A percentile compares a stretch with the other conserved stretches of the same genome.
Conservation (phyloP, 2,797 vertebrate genomes). For the Amphiprion clarkii region DNA sequence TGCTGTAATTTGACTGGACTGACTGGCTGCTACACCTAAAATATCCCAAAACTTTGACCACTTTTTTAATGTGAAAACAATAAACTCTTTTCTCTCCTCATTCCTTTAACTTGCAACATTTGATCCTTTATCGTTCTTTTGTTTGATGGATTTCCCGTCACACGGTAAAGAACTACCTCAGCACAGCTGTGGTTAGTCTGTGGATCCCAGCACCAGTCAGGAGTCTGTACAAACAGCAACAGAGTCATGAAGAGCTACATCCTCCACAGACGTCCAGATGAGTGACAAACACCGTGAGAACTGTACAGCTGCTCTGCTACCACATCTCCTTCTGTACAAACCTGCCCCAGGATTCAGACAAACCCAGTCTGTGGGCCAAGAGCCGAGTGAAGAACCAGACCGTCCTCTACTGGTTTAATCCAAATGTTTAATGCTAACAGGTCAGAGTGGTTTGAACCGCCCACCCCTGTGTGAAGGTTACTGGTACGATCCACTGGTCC, state of each 20-base stretch:
- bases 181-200: constrained; percentile 4
- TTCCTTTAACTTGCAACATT: not conserved
- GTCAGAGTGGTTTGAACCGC: not conserved
- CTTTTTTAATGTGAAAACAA: constrained; percentile 8
- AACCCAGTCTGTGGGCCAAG: not conserved
- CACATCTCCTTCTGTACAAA: constrained; percentile 39
- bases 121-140: too few species aligned
- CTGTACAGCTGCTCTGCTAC: constrained; percentile 65
- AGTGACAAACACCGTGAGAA: constrained; percentile 36
- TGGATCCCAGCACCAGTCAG: constrained; percentile 32
- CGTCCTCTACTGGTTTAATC: constrained; percentile 19
- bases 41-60: not conserved
- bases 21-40: not conserved
- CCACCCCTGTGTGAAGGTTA: constrained; percentile 1
- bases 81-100: not conserved
- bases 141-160: too few species aligned
- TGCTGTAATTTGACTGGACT: too few species aligned
- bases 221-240: constrained; percentile 38
- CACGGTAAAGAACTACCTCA: constrained; percentile 1
- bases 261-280: constrained; percentile 31
- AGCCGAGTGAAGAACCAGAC: too few species aligned
- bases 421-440: constrained; percentile 1
- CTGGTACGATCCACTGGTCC: constrained; percentile 32
- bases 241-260: constrained; percentile 30
- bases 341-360: constrained; percentile 42